These are phyloP conservation scores for Nomada goodeniana DNA, from an alignment of 2,888 invertebrate genomes.

Conservation along the genomic window DNA sequence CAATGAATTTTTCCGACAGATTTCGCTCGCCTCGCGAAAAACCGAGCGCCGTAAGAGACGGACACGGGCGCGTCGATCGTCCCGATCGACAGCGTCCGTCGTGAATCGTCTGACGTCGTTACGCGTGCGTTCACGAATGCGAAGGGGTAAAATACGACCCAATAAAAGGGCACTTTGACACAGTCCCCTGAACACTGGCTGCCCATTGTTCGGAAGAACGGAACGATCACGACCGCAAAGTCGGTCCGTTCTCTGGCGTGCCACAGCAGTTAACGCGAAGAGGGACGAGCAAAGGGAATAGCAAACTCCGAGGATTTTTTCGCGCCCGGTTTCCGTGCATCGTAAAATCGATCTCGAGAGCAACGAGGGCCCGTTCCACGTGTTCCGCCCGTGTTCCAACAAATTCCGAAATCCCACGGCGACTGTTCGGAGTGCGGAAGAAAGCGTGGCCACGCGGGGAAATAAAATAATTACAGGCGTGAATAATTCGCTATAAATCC, in stretches of 20 bases:
- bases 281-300: constrained; percentile 47
- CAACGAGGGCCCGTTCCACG: constrained; percentile 6
- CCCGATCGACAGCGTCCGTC: constrained; percentile 46
- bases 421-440: background rate
- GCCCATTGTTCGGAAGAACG: constrained; percentile 69
- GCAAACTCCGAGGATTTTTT: constrained; percentile 50
- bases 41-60: background rate
- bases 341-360: constrained; percentile 60
- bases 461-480: too few relatives aligned
- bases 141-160: constrained; percentile 69
- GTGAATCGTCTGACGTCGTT: constrained; percentile 61
- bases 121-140: constrained; percentile 64
- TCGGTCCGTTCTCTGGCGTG: constrained; percentile 49
- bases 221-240: constrained; percentile 62
- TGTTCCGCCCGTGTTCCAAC: constrained; percentile 33
- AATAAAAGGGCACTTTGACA: constrained; percentile 74
- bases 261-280: constrained; percentile 60
- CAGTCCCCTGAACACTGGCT: constrained; percentile 62
- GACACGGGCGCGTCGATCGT: constrained; percentile 49
- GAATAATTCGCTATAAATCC: background rate
- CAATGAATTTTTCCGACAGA: too few relatives aligned
- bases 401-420: constrained; percentile 10
- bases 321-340: constrained; percentile 49
- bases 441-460: too few relatives aligned
- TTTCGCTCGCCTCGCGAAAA: too few relatives aligned